phyloP scores from a whole-genome alignment of 1,140 invertebrate species.

The Planococcus citri region DNA sequence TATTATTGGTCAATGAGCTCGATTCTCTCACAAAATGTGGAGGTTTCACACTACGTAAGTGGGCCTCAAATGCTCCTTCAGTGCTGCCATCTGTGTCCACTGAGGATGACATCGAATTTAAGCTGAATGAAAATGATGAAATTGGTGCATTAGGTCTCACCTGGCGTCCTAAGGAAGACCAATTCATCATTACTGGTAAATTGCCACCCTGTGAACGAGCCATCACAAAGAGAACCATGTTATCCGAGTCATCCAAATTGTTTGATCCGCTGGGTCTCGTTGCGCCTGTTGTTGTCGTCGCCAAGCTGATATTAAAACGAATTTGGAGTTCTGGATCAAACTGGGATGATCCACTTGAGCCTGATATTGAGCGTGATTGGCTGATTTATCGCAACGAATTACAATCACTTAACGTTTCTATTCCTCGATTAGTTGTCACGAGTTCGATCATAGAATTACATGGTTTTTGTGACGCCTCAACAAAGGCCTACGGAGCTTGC shows the following conservation, averaged over 20 bases:
- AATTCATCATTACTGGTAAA: not conserved
- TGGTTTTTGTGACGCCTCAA: not conserved
- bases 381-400: slow-evolving; percentile 22
- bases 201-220: no score
- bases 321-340: slow-evolving; percentile 29
- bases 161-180: not conserved
- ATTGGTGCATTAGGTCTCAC: not conserved
- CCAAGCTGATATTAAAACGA: slow-evolving; percentile 30
- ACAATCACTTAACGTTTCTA: slow-evolving; percentile 9
- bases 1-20: slow-evolving; percentile 28
- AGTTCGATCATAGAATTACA: not conserved
- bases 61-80: slow-evolving; percentile 24
- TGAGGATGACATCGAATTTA: not conserved
- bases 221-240: slow-evolving; percentile 28
- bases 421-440: not conserved
- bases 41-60: slow-evolving; percentile 29
- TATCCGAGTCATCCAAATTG: slow-evolving; percentile 27
- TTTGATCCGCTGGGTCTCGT: slow-evolving; percentile 33
- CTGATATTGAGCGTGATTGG: slow-evolving; percentile 23
- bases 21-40: slow-evolving; percentile 24
- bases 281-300: slow-evolving; percentile 27
- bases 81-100: not conserved
- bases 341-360: slow-evolving; percentile 32
- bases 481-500: not conserved
- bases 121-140: not conserved